Evolutionary conservation across 2,888 invertebrate genomes (phyloP), one percentile per base, ranked within the genome.

Genomic region (Chrysopilus asiliformis): DNA sequence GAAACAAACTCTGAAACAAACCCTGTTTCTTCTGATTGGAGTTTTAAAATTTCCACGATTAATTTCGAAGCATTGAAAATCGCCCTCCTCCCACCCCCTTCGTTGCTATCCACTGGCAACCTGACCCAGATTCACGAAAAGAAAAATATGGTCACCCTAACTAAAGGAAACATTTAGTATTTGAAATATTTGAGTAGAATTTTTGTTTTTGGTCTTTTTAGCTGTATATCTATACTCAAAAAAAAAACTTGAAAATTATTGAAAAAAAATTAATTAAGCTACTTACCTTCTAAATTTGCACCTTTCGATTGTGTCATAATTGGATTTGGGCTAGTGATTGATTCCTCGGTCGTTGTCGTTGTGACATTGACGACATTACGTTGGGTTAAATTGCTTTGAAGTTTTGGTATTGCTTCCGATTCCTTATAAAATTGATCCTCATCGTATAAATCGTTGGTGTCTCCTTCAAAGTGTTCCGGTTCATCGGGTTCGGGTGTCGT

Each of bases 401-500:
- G 57, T 50, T 64, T 69, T 43, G 60, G 69, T 46, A 71, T 68
- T 16, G 69, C 71, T 43, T 69, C 68, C 2, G 69, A 67, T 52
- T 72, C 72, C 44, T 70, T 61, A 47, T 71, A 70, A 52, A 65
- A 68, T 41, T 64, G 58, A 52, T 71, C 70, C 49, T 70, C 68
- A 46, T 68, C 68, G 44, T 66, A 65, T 43, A 68, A 65, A 44
- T 68, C 68, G 48, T 68, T 69, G 38, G 64, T 60, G 47, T 68
- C 67, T 34, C 68, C 68, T 39, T 63, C 64, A 30, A 60, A 59
- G 43, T 64, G 70, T 49, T 70, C 68, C 49, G 72, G 68, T 62
- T 86, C 86, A 56, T 87, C 87, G 45, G 76, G 71, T 62, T 84
- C 83, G 38, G 78, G 70, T 34, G 76, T 75, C 45, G 80, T 80